These are phyloP conservation scores for Listronotus bonariensis DNA, from an alignment of 1,140 invertebrate genomes.

Conservation along the genomic window DNA sequence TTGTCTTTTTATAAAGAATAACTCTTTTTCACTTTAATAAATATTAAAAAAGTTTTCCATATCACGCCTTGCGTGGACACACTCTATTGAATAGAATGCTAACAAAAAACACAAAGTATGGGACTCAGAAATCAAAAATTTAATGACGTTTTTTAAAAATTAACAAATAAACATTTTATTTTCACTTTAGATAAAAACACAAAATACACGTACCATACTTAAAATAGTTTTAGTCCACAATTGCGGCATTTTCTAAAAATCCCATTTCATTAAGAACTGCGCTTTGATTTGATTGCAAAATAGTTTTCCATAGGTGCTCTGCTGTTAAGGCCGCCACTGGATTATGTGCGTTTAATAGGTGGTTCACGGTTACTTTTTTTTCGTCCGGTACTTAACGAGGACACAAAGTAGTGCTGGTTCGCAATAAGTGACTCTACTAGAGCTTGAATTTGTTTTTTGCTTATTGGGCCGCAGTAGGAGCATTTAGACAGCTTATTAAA, in stretches of 20 bases:
- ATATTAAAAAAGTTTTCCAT: no score
- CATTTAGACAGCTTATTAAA: conserved; percentile 9
- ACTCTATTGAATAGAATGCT: no score
- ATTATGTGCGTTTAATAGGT: background rate
- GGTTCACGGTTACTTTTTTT: background rate
- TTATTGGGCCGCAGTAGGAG: conserved; percentile 31
- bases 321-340: background rate
- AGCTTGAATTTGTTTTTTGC: conserved; percentile 26
- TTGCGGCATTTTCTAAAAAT: background rate
- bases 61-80: no score
- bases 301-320: background rate
- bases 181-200: no score
- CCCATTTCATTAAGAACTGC: background rate
- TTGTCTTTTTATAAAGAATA: no score
- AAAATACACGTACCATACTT: no score
- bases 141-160: no score
- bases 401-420: conserved; percentile 3
- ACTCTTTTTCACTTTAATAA: no score
- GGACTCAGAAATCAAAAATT: no score
- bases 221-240: no score
- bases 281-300: background rate
- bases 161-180: no score
- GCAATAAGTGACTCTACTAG: conserved; percentile 15
- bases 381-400: background rate
- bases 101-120: no score